Evolutionary conservation across 2,113 vertebrate species (phyloP).

Genomic region (Typhlomys cinereus): DNA sequence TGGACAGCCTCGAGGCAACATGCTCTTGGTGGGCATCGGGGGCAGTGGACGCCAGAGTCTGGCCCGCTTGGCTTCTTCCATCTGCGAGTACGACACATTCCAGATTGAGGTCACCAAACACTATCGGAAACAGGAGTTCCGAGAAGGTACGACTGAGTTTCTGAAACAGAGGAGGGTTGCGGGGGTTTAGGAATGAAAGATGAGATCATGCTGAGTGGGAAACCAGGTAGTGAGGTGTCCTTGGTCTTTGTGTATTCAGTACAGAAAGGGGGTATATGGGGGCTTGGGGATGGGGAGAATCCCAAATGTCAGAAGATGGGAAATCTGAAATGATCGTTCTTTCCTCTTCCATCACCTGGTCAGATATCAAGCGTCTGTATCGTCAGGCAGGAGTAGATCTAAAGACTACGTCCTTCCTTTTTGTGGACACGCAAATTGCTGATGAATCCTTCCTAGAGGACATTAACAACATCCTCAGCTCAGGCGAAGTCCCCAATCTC

Average conservation of each 20-base stretch:
- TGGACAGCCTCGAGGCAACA: slow-evolving; percentile 92
- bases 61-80: slow-evolving; percentile 89
- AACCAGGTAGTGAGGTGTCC: not conserved
- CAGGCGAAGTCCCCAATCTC: slow-evolving; percentile 93
- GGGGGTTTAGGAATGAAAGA: not conserved
- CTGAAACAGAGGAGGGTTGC: not conserved
- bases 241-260: not conserved
- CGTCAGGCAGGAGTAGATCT: slow-evolving; percentile 89
- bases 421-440: slow-evolving; percentile 91
- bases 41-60: slow-evolving; percentile 93
- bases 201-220: not conserved
- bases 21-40: slow-evolving; percentile 92
- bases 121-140: slow-evolving; percentile 92
- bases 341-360: not conserved
- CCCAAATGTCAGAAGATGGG: not conserved
- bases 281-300: not conserved
- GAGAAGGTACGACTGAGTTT: slow-evolving; percentile 86
- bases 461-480: slow-evolving; percentile 93
- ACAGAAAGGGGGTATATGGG: too few relatives aligned
- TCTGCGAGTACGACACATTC: slow-evolving; percentile 91
- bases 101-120: slow-evolving; percentile 92
- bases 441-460: slow-evolving; percentile 93
- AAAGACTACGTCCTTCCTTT: slow-evolving; percentile 91
- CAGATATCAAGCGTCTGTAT: slow-evolving; percentile 93
- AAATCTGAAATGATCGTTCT: not conserved